Evolutionary conservation across 2,113 vertebrate genomes (phyloP).

Genomic region (Chloebia gouldiae): DNA sequence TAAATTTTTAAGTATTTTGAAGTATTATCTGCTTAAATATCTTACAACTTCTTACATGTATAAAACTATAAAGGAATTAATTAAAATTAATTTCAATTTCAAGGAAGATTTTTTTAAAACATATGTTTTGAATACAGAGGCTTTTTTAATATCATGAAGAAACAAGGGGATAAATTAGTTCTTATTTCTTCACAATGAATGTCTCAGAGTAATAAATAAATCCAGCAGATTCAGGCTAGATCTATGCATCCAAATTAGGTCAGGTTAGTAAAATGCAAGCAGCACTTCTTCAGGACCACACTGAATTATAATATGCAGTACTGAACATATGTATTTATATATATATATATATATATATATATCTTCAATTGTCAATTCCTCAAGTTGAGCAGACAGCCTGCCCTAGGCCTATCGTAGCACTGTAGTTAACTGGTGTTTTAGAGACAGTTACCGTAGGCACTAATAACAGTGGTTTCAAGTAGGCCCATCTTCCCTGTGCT

Average conservation of each 20-base stretch:
- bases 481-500: not conserved
- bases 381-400: not conserved
- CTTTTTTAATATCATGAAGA: not conserved
- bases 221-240: not conserved
- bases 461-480: not conserved
- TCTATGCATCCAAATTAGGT: not conserved
- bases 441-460: not conserved
- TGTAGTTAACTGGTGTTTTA: not conserved
- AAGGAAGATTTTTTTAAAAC: not conserved
- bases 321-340: fast-evolving
- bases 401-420: not conserved
- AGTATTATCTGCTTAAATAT: not conserved
- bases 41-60: not conserved
- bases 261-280: not conserved
- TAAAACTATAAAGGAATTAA: not conserved
- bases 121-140: not conserved
- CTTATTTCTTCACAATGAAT: not conserved
- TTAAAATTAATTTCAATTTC: not conserved
- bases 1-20: not conserved
- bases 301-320: fast-evolving
- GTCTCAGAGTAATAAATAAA: not conserved
- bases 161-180: not conserved
- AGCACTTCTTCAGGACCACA: not conserved
- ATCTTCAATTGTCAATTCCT: not conserved
- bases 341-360: too few relatives aligned